Percentiles rank a stretch among this genome's conserved stretches.
These are phyloP conservation scores for Drosophila atroscutellata DNA, from an alignment of 2,888 invertebrate genomes.

Conservation along the genomic window DNA sequence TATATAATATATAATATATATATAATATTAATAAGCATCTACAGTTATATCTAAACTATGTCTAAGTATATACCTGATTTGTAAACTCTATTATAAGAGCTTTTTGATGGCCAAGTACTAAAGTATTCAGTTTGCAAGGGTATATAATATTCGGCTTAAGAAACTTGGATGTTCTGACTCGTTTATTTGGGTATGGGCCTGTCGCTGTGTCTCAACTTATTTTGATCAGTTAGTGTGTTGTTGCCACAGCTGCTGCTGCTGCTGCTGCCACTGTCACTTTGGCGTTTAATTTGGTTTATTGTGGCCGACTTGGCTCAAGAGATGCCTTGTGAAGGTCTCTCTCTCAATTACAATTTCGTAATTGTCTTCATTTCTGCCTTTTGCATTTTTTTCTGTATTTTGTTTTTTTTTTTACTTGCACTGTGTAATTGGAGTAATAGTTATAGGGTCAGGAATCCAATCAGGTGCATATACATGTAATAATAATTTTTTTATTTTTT, in stretches of 20 bases:
- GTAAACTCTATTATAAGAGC: too few relatives aligned
- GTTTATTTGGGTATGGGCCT: conserved; percentile 11
- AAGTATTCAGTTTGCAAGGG: background rate
- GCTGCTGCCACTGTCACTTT: conserved; percentile 63
- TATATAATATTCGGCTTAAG: background rate
- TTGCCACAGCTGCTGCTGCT: conserved; percentile 36
- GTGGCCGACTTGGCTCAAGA: conserved; percentile 52
- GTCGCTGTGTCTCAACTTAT: conserved; percentile 50
- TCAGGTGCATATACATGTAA: background rate
- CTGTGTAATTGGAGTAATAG: conserved; percentile 65
- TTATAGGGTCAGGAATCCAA: conserved; percentile 30
- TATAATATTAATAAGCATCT: background rate
- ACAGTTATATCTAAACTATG: background rate
- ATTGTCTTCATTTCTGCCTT: conserved; percentile 41
- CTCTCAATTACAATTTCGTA: conserved; percentile 62
- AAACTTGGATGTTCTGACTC: background rate
- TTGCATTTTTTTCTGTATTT: background rate
- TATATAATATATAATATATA: background rate
- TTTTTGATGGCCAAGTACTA: too few relatives aligned
- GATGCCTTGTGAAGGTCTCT: conserved; percentile 68
- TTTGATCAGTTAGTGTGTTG: conserved; percentile 65
- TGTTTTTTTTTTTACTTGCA: conserved; percentile 12
- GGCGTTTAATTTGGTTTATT: conserved; percentile 76
- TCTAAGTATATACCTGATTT: background rate
- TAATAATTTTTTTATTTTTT: conserved; percentile 6